Evolutionary conservation across 2,113 vertebrate species (phyloP).

Genomic region (Phainopepla nitens): DNA sequence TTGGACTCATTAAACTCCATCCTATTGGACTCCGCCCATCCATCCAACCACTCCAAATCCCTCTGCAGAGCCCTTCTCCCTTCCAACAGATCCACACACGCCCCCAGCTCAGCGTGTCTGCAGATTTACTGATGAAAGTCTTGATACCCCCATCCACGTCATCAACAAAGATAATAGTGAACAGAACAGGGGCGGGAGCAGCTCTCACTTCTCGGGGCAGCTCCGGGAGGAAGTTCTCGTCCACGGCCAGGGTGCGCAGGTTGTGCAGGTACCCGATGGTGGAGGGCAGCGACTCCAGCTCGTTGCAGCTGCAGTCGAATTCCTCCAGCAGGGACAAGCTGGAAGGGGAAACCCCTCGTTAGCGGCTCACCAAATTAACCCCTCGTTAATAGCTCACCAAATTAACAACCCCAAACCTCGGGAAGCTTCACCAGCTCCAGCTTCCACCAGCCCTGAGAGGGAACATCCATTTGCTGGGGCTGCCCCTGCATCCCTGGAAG

Average conservation of each 20-base stretch:
- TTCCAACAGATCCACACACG: too few relatives aligned
- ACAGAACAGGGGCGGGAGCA: too few relatives aligned
- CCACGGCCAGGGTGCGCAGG: conserved; percentile 91
- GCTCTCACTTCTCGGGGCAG: conserved; percentile 87
- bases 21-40: too few relatives aligned
- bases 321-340: conserved; percentile 96
- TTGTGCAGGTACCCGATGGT: conserved; percentile 94
- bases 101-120: too few relatives aligned
- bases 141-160: too few relatives aligned
- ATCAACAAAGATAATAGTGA: too few relatives aligned
- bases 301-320: conserved; percentile 98
- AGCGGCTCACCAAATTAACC: not conserved
- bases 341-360: conserved; percentile 45
- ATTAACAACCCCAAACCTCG: not conserved
- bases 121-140: too few relatives aligned
- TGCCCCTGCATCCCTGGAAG: not conserved
- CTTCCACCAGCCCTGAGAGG: too few relatives aligned
- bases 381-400: too few relatives aligned
- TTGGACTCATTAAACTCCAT: too few relatives aligned
- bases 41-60: too few relatives aligned
- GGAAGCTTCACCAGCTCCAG: not conserved
- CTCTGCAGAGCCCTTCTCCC: too few relatives aligned
- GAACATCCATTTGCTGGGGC: fast-evolving
- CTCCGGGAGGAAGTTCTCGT: conserved; percentile 95
- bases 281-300: conserved; percentile 89